Base-by-base conservation (phyloP, 2,113 vertebrate genomes). In the Eulacestoma nigropectus region DNA sequence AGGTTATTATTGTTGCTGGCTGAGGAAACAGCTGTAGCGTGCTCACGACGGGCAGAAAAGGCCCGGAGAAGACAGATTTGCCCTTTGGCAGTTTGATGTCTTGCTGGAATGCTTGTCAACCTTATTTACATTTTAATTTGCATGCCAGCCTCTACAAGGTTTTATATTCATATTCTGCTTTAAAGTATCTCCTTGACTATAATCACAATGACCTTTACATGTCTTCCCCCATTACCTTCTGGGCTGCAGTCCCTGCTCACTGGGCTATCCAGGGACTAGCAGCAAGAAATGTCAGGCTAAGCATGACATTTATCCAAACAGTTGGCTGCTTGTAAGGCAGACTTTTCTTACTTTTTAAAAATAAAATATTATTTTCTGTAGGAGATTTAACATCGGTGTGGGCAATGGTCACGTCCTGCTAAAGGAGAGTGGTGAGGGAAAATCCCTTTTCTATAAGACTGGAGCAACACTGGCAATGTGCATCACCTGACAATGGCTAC, bases 81-180 rank as follows among this genome's bases (percentile, higher is more conserved):
- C 89, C 90, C 82, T 84, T 84, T 93, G 89, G 87, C 89, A 78
- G 53, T 53, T 72, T 87, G 52, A 84, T 75, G 62, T 70, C 85
- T 89, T 68, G 74, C 85, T 95, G 85, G 84, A 94, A 91, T 84
- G 79, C 81, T 88, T 96, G 93, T 96, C 96, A 95, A 52, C 65
- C 85, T 92, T 95, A 94, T 96, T 96, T 97, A 90, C 65, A 95
- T 97, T 95, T 94, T 86, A 57, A 95, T 96, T 95, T 95, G 41
- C 81, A 88, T 78, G 70, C 64, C 56, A 68, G 42, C 80, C 42
- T 62, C 78, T 91, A 92, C 69, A 52, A 80, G 76, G 55, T 84
- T 93, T 96, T 75, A 50, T 84, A 79, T 77, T 84, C 2, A 4
- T 44, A 72, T 84, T 89, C 55, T 70, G 67, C 50, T 96, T 90